These are phyloP conservation scores for Tamias sibiricus DNA, from an alignment of 2,113 vertebrate genomes.

Conservation along the genomic window DNA sequence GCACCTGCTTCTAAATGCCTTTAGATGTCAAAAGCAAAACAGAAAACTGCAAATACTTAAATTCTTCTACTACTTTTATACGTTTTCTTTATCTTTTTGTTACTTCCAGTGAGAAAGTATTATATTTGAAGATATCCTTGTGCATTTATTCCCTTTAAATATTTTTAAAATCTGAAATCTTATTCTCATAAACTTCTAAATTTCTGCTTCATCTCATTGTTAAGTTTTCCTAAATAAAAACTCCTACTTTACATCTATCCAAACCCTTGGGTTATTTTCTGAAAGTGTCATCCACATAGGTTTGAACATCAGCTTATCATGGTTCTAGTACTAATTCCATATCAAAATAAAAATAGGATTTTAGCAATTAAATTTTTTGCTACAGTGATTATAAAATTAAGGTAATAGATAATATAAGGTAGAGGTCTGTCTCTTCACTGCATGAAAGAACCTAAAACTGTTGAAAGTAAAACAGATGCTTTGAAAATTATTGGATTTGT, in stretches of 20 bases:
- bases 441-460: constrained; percentile 31
- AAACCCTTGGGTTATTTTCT: background rate
- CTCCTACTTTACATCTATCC: background rate
- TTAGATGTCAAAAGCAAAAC: background rate
- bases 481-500: constrained; percentile 63
- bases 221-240: background rate
- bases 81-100: background rate
- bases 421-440: background rate
- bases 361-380: background rate
- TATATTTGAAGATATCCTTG: background rate
- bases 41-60: background rate
- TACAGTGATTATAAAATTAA: constrained; percentile 46
- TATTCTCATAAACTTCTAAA: background rate
- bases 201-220: background rate
- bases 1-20: background rate
- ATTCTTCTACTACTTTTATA: background rate
- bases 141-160: background rate
- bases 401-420: background rate
- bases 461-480: constrained; percentile 69
- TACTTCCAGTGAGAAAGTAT: background rate
- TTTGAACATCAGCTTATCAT: background rate
- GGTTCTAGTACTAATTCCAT: background rate
- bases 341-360: constrained; percentile 21
- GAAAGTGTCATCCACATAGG: background rate
- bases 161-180: background rate